These are phyloP conservation scores for Frankliniella intonsa DNA, from an alignment of 2,888 invertebrate species.

Conservation along the genomic window DNA sequence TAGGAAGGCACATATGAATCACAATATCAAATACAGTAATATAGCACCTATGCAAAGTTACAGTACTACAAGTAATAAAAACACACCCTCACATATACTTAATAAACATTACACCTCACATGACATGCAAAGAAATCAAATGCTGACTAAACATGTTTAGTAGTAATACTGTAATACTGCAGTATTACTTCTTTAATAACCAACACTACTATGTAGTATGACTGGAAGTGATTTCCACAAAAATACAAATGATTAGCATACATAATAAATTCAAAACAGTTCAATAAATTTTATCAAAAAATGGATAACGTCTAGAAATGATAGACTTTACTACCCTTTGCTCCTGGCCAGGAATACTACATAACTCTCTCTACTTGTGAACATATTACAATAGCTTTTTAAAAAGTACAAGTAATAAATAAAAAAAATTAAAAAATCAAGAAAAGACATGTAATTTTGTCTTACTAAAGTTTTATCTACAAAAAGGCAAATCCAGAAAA, in stretches of 20 bases:
- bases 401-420: background rate
- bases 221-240: background rate
- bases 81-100: background rate
- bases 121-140: background rate
- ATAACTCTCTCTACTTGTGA: background rate
- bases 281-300: background rate
- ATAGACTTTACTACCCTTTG: background rate
- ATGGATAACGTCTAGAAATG: background rate
- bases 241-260: background rate
- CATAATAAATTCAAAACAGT: background rate
- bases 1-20: background rate
- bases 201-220: background rate
- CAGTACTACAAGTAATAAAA: background rate
- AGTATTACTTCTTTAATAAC: background rate
- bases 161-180: background rate
- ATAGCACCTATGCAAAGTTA: background rate
- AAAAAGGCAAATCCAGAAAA: background rate
- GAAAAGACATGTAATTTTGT: background rate
- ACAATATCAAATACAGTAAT: background rate
- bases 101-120: background rate
- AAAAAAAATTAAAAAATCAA: background rate
- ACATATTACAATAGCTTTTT: background rate
- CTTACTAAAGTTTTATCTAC: background rate
- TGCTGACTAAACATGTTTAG: background rate
- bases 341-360: background rate